These are phyloP conservation scores for Phaethon lepturus DNA, from an alignment of 2,113 vertebrate genomes.

Conservation along the genomic window DNA sequence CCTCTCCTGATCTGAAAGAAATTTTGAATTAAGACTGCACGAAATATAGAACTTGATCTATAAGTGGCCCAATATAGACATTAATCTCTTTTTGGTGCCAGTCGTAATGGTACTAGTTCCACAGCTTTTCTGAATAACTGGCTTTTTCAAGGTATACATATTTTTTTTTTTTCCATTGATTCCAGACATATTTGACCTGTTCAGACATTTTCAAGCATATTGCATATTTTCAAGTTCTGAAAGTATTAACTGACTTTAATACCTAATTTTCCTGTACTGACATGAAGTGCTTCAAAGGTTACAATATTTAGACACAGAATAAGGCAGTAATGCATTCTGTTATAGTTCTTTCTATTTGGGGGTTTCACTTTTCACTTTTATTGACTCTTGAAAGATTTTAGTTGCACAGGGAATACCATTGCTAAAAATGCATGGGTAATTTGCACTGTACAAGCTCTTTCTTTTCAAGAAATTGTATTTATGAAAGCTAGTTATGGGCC, in stretches of 20 bases:
- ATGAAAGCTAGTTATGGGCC: neutral
- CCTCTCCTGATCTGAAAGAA: neutral
- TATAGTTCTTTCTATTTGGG: neutral
- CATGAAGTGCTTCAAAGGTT: neutral
- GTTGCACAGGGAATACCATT: neutral
- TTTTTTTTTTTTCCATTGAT: neutral
- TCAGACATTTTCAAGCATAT: neutral
- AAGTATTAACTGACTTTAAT: neutral
- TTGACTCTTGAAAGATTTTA: neutral
- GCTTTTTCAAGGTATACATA: neutral
- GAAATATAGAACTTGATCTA: neutral
- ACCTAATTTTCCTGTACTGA: neutral
- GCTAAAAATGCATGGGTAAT: neutral
- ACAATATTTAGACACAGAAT: neutral
- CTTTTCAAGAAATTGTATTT: neutral
- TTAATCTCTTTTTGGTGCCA: neutral
- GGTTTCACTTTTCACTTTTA: neutral
- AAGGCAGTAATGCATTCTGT: neutral
- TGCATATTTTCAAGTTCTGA: neutral
- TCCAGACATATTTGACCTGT: neutral
- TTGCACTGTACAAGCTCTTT: neutral
- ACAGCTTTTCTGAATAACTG: neutral
- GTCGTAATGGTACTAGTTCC: neutral
- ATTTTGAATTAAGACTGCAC: neutral
- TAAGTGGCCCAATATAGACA: neutral